Evolutionary conservation across 2,113 vertebrate species (phyloP).

Genomic region (Speoplatyrhinus poulsoni): DNA sequence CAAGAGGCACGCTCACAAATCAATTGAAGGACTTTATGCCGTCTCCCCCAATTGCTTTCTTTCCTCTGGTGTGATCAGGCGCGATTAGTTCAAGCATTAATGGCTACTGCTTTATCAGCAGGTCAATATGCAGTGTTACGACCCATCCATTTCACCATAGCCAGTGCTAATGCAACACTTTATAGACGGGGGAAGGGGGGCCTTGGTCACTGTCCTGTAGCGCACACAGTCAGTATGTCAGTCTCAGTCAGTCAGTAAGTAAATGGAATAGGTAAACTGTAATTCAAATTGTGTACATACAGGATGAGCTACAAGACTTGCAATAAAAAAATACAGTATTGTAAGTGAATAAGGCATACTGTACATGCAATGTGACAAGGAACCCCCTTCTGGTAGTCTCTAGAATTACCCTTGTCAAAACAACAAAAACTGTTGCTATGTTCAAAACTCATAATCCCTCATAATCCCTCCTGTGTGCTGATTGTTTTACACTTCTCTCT

Average conservation of each 20-base stretch:
- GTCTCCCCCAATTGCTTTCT: slow-evolving; percentile 17
- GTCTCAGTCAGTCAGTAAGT: too few relatives aligned
- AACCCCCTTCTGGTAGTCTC: too few relatives aligned
- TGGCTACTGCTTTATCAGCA: slow-evolving; percentile 71
- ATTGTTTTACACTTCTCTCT: too few relatives aligned
- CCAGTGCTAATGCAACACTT: slow-evolving; percentile 52
- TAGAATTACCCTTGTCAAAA: too few relatives aligned
- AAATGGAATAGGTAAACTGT: background rate
- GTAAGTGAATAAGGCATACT: too few relatives aligned
- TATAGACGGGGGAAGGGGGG: slow-evolving; percentile 34
- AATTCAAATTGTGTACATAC: background rate
- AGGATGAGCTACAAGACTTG: background rate
- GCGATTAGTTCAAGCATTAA: slow-evolving; percentile 67
- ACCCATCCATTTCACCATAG: slow-evolving; percentile 56
- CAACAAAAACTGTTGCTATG: too few relatives aligned
- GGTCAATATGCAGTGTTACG: slow-evolving; percentile 69
- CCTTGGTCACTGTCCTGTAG: slow-evolving; percentile 21
- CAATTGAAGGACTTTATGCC: slow-evolving; percentile 35
- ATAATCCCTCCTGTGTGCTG: too few relatives aligned
- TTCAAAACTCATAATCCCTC: too few relatives aligned
- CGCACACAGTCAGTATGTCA: slow-evolving; percentile 1
- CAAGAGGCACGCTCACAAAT: slow-evolving; percentile 40
- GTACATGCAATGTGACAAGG: too few relatives aligned
- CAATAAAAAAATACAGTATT: background rate
- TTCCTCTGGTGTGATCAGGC: slow-evolving; percentile 56